Conservation (phyloP, 23 tunicate genomes). For the Styela clava region DNA sequence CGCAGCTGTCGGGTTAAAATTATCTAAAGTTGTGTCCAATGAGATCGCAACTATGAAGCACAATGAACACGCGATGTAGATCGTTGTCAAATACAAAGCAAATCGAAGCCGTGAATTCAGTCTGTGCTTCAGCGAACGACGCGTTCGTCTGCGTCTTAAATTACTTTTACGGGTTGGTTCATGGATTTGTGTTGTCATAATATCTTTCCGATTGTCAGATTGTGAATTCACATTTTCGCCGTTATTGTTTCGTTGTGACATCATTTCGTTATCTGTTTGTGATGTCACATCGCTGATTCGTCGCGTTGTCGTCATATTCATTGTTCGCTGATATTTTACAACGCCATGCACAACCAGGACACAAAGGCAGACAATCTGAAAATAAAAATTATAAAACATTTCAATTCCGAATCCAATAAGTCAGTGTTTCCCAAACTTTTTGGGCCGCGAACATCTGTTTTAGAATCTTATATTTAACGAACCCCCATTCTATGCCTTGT, state of each 20-base stretch:
- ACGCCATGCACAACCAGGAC: background rate
- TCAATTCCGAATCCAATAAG: too few relatives aligned
- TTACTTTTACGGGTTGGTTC: background rate
- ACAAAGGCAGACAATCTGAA: slow-evolving; percentile 8
- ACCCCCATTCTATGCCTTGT: too few relatives aligned
- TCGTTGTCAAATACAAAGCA: background rate
- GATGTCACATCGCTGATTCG: background rate
- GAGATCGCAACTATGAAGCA: slow-evolving; percentile 17
- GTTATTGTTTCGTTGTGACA: background rate
- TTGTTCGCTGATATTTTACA: background rate
- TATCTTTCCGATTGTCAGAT: background rate
- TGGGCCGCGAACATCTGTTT: too few relatives aligned
- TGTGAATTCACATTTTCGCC: background rate
- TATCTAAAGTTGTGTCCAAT: background rate
- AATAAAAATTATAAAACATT: too few relatives aligned
- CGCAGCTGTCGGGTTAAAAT: background rate
- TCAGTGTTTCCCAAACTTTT: too few relatives aligned
- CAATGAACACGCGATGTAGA: slow-evolving; percentile 11
- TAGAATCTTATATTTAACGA: too few relatives aligned
- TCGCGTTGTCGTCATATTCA: background rate
- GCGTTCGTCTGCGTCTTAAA: background rate
- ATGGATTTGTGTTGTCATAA: background rate
- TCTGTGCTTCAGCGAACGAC: background rate
- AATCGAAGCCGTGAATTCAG: slow-evolving; percentile 2
- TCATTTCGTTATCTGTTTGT: background rate